Conservation (phyloP, 2,797 vertebrate species). For the Enteromius radiatus region DNA sequence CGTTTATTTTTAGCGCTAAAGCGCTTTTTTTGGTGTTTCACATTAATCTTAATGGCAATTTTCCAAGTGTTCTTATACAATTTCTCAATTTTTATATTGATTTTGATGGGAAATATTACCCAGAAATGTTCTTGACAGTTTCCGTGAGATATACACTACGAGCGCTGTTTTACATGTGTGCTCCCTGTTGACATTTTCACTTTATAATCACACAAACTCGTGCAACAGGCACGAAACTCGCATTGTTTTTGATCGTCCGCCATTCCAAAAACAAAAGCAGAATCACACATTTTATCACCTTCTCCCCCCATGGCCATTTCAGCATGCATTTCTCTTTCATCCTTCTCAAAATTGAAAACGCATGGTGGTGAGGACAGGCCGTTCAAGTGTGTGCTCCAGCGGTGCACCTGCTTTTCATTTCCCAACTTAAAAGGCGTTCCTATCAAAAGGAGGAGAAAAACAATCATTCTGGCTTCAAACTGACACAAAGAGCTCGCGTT, state of each 20-base stretch:
- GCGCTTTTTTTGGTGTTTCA: not conserved
- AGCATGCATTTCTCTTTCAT: slow-evolving; percentile 91
- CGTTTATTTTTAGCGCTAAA: not conserved
- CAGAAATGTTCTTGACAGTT: not conserved
- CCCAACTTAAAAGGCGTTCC: slow-evolving; percentile 93
- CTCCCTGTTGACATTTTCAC: slow-evolving; percentile 36
- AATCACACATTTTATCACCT: slow-evolving; percentile 63
- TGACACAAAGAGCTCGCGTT: slow-evolving; percentile 78
- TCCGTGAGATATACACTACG: not conserved
- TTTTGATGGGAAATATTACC: not conserved
- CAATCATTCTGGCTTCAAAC: slow-evolving; percentile 82
- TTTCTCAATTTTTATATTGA: not conserved
- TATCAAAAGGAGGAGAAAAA: slow-evolving; percentile 92
- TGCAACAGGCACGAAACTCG: slow-evolving; percentile 22
- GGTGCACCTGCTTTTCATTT: slow-evolving; percentile 96
- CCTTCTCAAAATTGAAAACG: slow-evolving; percentile 84
- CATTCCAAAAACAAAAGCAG: slow-evolving; percentile 49
- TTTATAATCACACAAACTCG: slow-evolving; percentile 23
- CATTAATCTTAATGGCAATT: not conserved
- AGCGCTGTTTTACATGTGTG: slow-evolving; percentile 32
- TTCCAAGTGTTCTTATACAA: not conserved
- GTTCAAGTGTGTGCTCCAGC: slow-evolving; percentile 87
- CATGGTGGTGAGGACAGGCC: slow-evolving; percentile 81
- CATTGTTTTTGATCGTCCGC: slow-evolving; percentile 43
- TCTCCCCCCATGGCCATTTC: slow-evolving; percentile 71